These are phyloP conservation scores for Drosophila fungiperda DNA, from an alignment of 2,888 invertebrate genomes.

Conservation along the genomic window DNA sequence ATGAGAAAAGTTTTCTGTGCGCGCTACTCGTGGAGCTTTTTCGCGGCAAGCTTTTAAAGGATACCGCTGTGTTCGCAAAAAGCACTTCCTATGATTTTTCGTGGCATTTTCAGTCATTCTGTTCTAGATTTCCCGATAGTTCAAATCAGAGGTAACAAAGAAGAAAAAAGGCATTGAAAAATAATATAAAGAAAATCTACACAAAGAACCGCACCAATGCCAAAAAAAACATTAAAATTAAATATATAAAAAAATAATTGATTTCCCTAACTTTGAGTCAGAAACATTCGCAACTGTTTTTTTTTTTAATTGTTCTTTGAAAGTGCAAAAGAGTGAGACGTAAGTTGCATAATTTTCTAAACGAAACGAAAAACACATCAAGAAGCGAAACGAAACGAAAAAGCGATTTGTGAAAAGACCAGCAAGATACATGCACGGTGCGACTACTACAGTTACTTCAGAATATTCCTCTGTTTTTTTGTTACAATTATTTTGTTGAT, in stretches of 20 bases:
- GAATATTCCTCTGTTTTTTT: conserved; percentile 5
- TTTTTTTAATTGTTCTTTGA: conserved; percentile 51
- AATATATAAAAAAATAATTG: background rate
- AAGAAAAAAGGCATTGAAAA: conserved; percentile 13
- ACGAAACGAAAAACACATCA: conserved; percentile 20
- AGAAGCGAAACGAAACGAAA: conserved; percentile 15
- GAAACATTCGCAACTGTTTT: conserved; percentile 20
- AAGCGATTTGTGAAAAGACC: conserved; percentile 24
- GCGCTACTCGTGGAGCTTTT: conserved; percentile 45
- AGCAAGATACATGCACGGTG: conserved; percentile 17
- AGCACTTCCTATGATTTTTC: conserved; percentile 68
- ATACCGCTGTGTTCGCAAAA: conserved; percentile 58
- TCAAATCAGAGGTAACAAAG: conserved; percentile 74
- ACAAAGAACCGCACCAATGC: conserved; percentile 28
- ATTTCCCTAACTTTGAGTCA: conserved; percentile 4
- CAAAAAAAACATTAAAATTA: background rate
- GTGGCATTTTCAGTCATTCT: conserved; percentile 81
- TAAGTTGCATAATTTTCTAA: conserved; percentile 79
- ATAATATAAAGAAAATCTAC: conserved; percentile 30
- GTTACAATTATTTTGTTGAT: background rate
- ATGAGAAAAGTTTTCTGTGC: conserved; percentile 27
- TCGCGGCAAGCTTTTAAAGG: conserved; percentile 55
- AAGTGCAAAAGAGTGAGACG: conserved; percentile 82
- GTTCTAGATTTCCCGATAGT: conserved; percentile 83
- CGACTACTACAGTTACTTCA: background rate